Evolutionary conservation across 2,888 invertebrate species (phyloP).

Genomic region (Drosophila limbata): DNA sequence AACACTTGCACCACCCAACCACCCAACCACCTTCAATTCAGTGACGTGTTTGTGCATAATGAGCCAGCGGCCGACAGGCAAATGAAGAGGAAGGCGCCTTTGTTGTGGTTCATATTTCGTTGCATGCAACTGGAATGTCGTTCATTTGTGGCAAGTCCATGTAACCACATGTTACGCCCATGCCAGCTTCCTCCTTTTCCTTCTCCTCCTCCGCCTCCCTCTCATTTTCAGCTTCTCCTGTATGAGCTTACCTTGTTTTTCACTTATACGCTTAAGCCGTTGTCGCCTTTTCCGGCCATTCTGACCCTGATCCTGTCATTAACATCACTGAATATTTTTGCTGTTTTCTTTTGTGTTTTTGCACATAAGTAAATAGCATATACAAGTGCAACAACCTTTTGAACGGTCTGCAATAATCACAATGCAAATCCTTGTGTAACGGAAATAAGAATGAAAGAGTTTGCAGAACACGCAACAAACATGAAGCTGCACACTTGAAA

Average conservation of each 20-base stretch:
- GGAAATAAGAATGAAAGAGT: slow-evolving; percentile 37
- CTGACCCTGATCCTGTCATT: slow-evolving; percentile 43
- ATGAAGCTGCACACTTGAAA: slow-evolving; percentile 17
- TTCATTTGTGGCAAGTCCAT: slow-evolving; percentile 60
- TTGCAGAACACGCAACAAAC: slow-evolving; percentile 28
- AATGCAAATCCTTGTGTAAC: slow-evolving; percentile 56
- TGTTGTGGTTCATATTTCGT: slow-evolving; percentile 59
- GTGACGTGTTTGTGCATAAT: slow-evolving; percentile 70
- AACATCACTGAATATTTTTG: slow-evolving; percentile 47
- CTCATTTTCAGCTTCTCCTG: background rate
- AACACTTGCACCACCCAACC: background rate
- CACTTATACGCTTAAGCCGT: slow-evolving; percentile 50
- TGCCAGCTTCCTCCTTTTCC: slow-evolving; percentile 3
- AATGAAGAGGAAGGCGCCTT: slow-evolving; percentile 31
- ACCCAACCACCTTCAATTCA: slow-evolving; percentile 7
- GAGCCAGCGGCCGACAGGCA: slow-evolving; percentile 21
- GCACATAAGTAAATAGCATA: slow-evolving; percentile 17
- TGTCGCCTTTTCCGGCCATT: slow-evolving; percentile 12
- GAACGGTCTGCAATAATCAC: slow-evolving; percentile 40
- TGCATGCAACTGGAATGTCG: slow-evolving; percentile 53
- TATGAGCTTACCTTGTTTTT: slow-evolving; percentile 54
- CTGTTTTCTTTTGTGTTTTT: slow-evolving; percentile 8
- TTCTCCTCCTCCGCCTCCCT: background rate
- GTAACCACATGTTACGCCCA: slow-evolving; percentile 24
- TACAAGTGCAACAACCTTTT: slow-evolving; percentile 16